Evolutionary conservation across 2,797 vertebrate species (phyloP), one percentile per base, ranked within the genome.

Genomic region (Micropoecilia bifurca): DNA sequence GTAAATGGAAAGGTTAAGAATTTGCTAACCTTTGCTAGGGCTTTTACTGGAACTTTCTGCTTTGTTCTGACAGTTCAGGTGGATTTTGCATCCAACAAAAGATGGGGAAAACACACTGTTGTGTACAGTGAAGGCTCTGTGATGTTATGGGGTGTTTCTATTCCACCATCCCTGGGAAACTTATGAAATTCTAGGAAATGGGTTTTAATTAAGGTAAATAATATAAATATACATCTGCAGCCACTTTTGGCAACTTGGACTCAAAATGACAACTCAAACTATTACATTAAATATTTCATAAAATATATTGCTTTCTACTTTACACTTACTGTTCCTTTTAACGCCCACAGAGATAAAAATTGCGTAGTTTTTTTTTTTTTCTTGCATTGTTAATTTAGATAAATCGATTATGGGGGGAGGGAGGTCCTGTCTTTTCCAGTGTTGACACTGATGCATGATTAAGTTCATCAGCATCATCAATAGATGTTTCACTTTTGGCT

Each of bases 401-500:
- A 9, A 66, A 66, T 39, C 14, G 2, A 66, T 39, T 36, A 18
- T 0, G 3, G 47, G 6, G 6, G 6, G 1, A 0, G 7, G 0
- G 18, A 22, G 63, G 1, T 66, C 20, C 9, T 12, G 18, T 63
- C 25, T 36, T 73, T 66, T 66, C 30, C 46, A 43, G 0, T 71
- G 25, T 79, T 77, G 68, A 72, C 55, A 25, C 43, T 77, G 48
- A 30, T 28, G n/a, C 39, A 53, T 57, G 53, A 83, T 76, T 71
- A 72, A 75, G 69, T 75, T 45, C 47, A 25, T 57, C 45, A 8
- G 6, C 57, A 50, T 28, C 79, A 73, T 80, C 66, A 75, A 76
- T 78, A 73, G 57, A 36, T 57, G 76, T 73, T 25, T n/a, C 48
- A 73, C 77, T 36, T 30, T 75, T n/a, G 79, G 72, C 83, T 81